Evolutionary conservation across 1,140 invertebrate genomes (phyloP).

Genomic region (Aphis craccivora): DNA sequence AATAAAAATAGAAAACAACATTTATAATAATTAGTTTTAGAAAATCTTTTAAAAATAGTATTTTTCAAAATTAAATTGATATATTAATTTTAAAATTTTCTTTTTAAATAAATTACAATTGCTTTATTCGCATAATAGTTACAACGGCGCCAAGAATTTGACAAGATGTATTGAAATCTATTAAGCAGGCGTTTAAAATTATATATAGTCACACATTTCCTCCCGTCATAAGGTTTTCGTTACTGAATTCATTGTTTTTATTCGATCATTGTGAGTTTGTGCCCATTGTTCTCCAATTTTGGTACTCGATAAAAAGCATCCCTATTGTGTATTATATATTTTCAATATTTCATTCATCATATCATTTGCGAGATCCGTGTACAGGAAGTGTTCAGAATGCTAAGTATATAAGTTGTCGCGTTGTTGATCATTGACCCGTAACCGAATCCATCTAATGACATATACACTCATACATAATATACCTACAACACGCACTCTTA

Average conservation of each 20-base stretch:
- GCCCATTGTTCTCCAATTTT: constrained; percentile 42
- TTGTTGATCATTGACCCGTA: constrained; percentile 49
- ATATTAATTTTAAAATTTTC: neutral
- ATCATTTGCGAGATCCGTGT: constrained; percentile 25
- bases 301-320: constrained; percentile 38
- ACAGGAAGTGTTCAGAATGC: constrained; percentile 51
- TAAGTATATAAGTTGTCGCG: constrained; percentile 2
- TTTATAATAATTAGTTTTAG: neutral
- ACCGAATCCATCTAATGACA: constrained; percentile 15
- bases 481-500: neutral
- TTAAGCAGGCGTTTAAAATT: neutral
- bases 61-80: neutral
- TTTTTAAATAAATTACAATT: neutral
- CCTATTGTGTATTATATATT: constrained; percentile 16
- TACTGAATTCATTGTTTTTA: constrained; percentile 42
- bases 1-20: neutral
- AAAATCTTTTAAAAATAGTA: neutral
- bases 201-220: neutral
- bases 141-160: neutral
- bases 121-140: neutral
- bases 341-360: constrained; percentile 41
- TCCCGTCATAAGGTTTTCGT: neutral
- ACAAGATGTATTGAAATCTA: neutral
- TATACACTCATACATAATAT: neutral
- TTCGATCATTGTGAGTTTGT: constrained; percentile 17